Base-by-base conservation (phyloP, 1,140 invertebrate genomes). In the Habropoda laboriosa region DNA sequence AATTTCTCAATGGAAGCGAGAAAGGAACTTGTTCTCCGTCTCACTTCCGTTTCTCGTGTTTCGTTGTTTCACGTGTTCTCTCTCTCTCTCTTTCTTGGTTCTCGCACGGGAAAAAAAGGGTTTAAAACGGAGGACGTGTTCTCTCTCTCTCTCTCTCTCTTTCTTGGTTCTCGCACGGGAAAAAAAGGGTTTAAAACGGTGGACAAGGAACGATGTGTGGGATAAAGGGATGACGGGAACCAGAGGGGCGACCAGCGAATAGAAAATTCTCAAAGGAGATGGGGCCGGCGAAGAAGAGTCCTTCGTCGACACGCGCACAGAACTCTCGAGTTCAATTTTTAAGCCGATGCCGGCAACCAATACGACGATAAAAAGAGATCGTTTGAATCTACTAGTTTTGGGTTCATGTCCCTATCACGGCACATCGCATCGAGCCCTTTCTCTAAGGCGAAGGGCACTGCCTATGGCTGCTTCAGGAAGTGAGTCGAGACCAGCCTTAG, bases 401-500 rank as follows among this genome's bases (percentile, higher is more conserved):
- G 94, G 91, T 95, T 94, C 95, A 96, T 96, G 94, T 96, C 95
- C 93, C 95, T 93, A 94, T 96, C 95, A 86, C 95, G 95, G 94
- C 95, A 96, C 96, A 96, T 96, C 92, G 86, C 83, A 83, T 90
- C 81, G 72, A 86, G 79, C 87, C 89, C 86, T 85, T 89, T 88
- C 89, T 88, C 80, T 83, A 74, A 91, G 91, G 90, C 91, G 79
- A 89, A 89, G 90, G 90, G 90, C 87, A 87, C 88, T 92, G 92
- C 94, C 95, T 96, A 97, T 95, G 96, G 96, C 93, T 97, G 96
- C 94, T 97, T 97, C 93, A 97, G 93, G 92, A 97, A 97, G 91
- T 97, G 96, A 92, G 96, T 97, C 90, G 96, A 97, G 77, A 97
- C 96, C 90, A 97, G 94, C 94, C 96, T 95, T 95, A 97, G 96